phyloP scores from a whole-genome alignment of 2,113 vertebrate species.

The Bagarius yarrelli region DNA sequence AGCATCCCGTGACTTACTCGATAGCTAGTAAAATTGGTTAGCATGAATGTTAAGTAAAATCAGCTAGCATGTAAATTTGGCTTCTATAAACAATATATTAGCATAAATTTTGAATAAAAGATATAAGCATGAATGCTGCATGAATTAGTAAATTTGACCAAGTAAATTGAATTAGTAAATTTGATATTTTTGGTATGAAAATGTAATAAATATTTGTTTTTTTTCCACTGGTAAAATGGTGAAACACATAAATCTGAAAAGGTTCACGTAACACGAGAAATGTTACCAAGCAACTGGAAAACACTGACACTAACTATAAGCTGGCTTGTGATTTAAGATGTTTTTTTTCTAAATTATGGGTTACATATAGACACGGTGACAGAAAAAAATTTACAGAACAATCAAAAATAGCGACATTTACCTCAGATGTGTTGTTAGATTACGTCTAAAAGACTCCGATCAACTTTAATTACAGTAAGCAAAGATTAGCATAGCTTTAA shows the following conservation, averaged over 20 bases:
- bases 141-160: too few relatives aligned
- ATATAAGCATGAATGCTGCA: background rate
- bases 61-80: background rate
- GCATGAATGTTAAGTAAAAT: background rate
- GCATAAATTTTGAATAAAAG: background rate
- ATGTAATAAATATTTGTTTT: too few relatives aligned
- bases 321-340: background rate
- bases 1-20: too few relatives aligned
- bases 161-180: too few relatives aligned
- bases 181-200: too few relatives aligned
- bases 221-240: too few relatives aligned
- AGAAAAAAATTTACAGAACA: background rate
- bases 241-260: too few relatives aligned
- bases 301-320: background rate
- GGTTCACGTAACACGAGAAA: background rate
- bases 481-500: background rate
- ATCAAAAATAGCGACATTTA: background rate
- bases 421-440: background rate
- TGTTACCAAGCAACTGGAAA: slow-evolving; percentile 3
- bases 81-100: background rate
- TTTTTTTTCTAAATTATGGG: background rate
- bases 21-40: background rate
- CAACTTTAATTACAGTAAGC: background rate
- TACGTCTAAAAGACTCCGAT: background rate
- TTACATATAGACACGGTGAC: background rate